Conservation (phyloP, 64 coral and sea anemone genomes). For the Montipora capricornis region DNA sequence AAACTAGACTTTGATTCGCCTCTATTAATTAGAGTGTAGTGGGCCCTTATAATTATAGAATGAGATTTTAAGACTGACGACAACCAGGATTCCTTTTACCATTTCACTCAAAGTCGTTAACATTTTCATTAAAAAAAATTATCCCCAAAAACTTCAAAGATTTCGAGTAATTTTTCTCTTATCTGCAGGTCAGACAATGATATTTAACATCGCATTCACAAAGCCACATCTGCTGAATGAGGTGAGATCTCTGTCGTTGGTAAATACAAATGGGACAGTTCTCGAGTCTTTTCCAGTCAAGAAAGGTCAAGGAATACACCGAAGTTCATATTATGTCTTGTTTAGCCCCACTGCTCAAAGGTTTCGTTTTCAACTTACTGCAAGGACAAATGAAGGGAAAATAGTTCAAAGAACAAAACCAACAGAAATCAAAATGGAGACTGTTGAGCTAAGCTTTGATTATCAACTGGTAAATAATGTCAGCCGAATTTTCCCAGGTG, state of each 20-base stretch:
- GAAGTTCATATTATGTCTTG: neutral
- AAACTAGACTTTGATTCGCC: too few relatives aligned
- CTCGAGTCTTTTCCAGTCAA: constrained; percentile 59
- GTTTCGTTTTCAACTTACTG: constrained; percentile 61
- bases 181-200: constrained; percentile 40
- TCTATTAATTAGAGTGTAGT: too few relatives aligned
- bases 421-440: constrained; percentile 43
- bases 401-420: constrained; percentile 42
- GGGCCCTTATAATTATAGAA: too few relatives aligned
- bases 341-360: constrained; percentile 47
- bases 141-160: neutral
- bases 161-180: neutral
- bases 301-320: constrained; percentile 56
- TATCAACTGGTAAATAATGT: neutral
- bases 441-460: constrained; percentile 28
- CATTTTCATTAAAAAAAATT: neutral
- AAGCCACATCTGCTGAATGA: constrained; percentile 1
- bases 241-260: constrained; percentile 41
- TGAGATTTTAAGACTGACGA: too few relatives aligned
- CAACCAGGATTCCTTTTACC: too few relatives aligned
- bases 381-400: constrained; percentile 27
- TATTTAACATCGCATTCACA: constrained; percentile 45
- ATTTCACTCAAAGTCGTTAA: too few relatives aligned
- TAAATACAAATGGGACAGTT: constrained; percentile 8
- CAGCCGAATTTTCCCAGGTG: constrained; percentile 7